Evolutionary conservation across 2,797 vertebrate species (phyloP).

Genomic region (Microctenopoma steveboyesi): DNA sequence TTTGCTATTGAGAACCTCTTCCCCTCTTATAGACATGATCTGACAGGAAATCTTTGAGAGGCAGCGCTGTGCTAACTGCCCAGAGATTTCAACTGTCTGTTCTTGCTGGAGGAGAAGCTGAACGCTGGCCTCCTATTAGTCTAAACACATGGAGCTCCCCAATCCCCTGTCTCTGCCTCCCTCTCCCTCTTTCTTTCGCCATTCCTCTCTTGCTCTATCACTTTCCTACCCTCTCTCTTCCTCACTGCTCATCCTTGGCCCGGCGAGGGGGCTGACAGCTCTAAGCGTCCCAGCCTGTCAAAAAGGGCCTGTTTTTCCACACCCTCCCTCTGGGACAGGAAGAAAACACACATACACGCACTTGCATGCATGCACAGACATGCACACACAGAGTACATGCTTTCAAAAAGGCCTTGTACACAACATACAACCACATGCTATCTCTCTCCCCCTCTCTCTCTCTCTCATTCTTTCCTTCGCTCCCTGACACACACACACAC

Average conservation of each 20-base stretch:
- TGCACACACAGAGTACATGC: constrained; percentile 58
- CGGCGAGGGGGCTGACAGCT: constrained; percentile 92
- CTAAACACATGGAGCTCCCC: constrained; percentile 92
- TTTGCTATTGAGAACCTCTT: constrained; percentile 93
- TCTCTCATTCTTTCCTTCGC: neutral
- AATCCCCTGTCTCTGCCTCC: constrained; percentile 73
- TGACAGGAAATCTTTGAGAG: constrained; percentile 99
- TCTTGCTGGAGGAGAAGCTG: constrained; percentile 96
- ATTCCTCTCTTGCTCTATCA: constrained; percentile 43
- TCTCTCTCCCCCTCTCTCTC: constrained; percentile 8
- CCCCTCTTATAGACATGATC: constrained; percentile 94
- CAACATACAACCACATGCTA: constrained; percentile 55
- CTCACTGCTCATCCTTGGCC: constrained; percentile 81
- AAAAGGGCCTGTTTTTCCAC: constrained; percentile 89
- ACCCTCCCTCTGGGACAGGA: constrained; percentile 83
- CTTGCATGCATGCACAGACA: constrained; percentile 9
- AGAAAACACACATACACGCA: constrained; percentile 44
- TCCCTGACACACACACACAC: constrained; percentile 7
- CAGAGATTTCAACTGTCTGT: constrained; percentile 99
- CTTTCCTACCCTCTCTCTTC: constrained; percentile 51
- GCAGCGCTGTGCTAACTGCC: constrained; percentile 94
- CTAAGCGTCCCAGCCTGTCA: constrained; percentile 92
- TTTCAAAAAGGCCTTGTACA: constrained; percentile 67
- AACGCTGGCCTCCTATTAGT: constrained; percentile 98
- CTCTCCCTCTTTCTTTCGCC: constrained; percentile 31